A percentile compares a stretch with the other conserved stretches of the same genome.
Evolutionary conservation across 2,113 vertebrate species (phyloP).

Genomic region (Corythornis vintsioides): DNA sequence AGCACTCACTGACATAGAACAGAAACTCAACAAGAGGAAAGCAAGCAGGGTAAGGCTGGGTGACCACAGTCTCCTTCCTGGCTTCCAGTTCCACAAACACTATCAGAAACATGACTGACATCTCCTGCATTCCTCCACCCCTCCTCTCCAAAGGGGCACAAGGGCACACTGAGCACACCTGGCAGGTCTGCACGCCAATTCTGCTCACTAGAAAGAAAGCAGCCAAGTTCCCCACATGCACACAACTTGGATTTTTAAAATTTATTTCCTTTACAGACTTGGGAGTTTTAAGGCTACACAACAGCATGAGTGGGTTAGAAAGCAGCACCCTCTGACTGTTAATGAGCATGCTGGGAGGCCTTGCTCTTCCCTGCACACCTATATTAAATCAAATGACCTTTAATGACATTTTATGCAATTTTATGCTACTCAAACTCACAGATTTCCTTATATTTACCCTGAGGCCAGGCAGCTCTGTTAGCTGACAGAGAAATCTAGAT

Average conservation of each 20-base stretch:
- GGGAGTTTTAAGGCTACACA: background rate
- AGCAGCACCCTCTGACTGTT: background rate
- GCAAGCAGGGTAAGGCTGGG: background rate
- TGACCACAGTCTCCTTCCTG: background rate
- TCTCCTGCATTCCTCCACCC: background rate
- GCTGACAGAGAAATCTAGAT: background rate
- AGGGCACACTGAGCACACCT: rapidly evolving
- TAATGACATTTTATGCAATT: background rate
- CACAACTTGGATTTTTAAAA: background rate
- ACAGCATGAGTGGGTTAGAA: background rate
- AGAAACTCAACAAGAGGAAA: background rate
- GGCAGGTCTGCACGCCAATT: background rate
- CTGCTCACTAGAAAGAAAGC: background rate
- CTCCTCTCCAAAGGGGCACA: background rate
- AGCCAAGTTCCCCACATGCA: background rate
- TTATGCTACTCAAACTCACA: background rate
- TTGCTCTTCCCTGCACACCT: background rate
- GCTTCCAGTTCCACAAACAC: background rate
- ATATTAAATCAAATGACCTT: background rate
- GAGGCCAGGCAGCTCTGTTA: background rate
- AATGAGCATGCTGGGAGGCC: rapidly evolving
- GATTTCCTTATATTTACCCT: background rate
- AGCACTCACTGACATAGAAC: rapidly evolving
- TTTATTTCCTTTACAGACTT: too few relatives aligned
- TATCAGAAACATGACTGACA: rapidly evolving